Percentiles rank a stretch among this genome's conserved stretches.
These are phyloP conservation scores for Nomada fucata DNA, from an alignment of 2,888 invertebrate species.

Conservation along the genomic window DNA sequence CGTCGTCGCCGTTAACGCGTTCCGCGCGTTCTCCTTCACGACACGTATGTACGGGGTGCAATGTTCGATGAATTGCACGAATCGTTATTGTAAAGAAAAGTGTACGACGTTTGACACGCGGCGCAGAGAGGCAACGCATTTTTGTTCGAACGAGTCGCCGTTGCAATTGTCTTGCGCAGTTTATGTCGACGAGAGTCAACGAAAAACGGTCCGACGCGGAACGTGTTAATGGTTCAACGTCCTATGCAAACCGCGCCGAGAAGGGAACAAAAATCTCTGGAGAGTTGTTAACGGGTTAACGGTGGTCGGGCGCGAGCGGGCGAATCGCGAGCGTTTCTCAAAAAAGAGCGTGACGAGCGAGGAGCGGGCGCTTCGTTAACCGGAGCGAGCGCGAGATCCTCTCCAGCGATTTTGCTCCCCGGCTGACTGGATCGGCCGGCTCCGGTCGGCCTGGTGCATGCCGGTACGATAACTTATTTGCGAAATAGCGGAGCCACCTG, in stretches of 20 bases:
- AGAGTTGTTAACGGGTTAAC: conserved; percentile 25
- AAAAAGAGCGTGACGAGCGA: conserved; percentile 19
- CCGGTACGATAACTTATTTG: conserved; percentile 72
- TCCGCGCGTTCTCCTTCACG: too few relatives aligned
- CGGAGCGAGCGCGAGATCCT: conserved; percentile 7
- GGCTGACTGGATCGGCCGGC: conserved; percentile 29
- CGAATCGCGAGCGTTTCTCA: background rate
- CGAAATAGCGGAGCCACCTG: conserved; percentile 82
- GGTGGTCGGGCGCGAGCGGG: background rate
- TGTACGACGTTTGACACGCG: too few relatives aligned
- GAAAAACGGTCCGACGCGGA: background rate
- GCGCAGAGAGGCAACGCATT: too few relatives aligned
- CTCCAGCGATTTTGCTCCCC: conserved; percentile 51
- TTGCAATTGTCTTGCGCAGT: too few relatives aligned
- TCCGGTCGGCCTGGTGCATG: conserved; percentile 49
- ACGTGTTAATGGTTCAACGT: conserved; percentile 6
- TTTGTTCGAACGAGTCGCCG: too few relatives aligned
- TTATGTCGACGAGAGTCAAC: too few relatives aligned
- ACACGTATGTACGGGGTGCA: too few relatives aligned
- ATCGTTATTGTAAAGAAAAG: too few relatives aligned
- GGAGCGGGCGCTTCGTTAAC: background rate
- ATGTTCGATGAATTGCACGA: too few relatives aligned
- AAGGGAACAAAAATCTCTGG: conserved; percentile 35
- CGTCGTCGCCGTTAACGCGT: background rate
- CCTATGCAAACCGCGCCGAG: background rate